A percentile compares a stretch with the other conserved stretches of the same genome.
phyloP scores from a whole-genome alignment of 53 echinoderm and acorn worm genomes.

The Arbacia lixula region DNA sequence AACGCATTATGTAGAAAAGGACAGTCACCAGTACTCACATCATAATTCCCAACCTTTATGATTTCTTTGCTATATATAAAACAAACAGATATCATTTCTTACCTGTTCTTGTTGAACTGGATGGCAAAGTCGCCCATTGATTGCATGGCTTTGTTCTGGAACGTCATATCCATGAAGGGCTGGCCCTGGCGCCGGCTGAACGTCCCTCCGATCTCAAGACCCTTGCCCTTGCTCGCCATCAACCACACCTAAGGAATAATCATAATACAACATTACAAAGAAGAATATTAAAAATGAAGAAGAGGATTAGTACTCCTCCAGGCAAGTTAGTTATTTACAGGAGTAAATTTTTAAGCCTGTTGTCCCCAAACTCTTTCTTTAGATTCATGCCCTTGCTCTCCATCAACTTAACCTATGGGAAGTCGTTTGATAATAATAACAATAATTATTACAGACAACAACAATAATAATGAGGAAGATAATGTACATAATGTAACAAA shows the following conservation, averaged over 20 bases:
- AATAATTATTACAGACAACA: too few species aligned
- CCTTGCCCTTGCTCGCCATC: conserved; percentile 85
- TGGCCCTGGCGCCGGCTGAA: conserved; percentile 77
- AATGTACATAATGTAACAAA: too few species aligned
- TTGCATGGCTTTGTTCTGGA: conserved; percentile 96
- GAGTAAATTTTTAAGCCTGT: too few species aligned
- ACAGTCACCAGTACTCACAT: background rate
- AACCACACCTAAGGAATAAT: conserved; percentile 77
- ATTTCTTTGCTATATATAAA: background rate
- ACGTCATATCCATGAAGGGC: conserved; percentile 88
- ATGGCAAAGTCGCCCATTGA: conserved; percentile 94
- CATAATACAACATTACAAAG: background rate
- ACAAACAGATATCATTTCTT: background rate
- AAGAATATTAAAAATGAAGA: too few species aligned
- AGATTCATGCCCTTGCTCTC: too few species aligned
- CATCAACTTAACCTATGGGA: too few species aligned
- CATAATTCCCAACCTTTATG: background rate
- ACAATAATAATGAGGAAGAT: too few species aligned
- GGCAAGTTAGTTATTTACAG: too few species aligned
- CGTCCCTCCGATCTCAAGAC: conserved; percentile 81
- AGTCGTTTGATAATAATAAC: too few species aligned
- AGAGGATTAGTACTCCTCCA: too few species aligned
- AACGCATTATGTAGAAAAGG: too few species aligned
- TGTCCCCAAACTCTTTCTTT: too few species aligned
- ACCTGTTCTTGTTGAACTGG: conserved; percentile 99